phyloP scores from a whole-genome alignment of 92 coral and sea anemone species.

The Chrysogorgia sp. region DNA sequence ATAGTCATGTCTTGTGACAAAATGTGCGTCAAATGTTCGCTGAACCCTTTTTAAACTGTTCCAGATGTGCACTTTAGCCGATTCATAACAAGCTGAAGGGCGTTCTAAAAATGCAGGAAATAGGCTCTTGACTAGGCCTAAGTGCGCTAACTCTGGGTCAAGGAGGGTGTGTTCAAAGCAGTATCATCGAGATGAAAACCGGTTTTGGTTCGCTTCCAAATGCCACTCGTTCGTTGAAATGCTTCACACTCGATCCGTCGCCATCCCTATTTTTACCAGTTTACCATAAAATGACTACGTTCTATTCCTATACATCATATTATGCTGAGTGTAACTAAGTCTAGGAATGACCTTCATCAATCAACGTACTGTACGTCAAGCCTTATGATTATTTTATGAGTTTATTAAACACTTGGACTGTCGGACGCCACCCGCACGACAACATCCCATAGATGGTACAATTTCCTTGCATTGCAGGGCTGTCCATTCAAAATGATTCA shows the following conservation, averaged over 20 bases:
- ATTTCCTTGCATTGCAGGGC: not conserved
- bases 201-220: not conserved
- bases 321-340: not conserved
- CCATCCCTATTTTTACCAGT: not conserved
- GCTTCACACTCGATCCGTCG: not conserved
- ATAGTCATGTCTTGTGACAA: too few species aligned
- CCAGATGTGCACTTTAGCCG: not conserved
- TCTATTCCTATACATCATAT: not conserved
- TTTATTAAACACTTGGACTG: not conserved
- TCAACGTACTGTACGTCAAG: not conserved
- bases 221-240: not conserved
- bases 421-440: not conserved
- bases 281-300: too few species aligned
- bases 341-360: not conserved
- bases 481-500: not conserved
- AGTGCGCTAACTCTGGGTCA: constrained; percentile 2
- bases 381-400: not conserved
- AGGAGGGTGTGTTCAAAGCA: not conserved
- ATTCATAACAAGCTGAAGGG: not conserved
- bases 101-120: not conserved
- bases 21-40: too few species aligned
- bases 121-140: not conserved
- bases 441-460: not conserved
- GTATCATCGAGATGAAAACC: not conserved
- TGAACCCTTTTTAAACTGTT: constrained; percentile 1